phyloP scores from a whole-genome alignment of 2,797 vertebrate species.

The Synanceia verrucosa region DNA sequence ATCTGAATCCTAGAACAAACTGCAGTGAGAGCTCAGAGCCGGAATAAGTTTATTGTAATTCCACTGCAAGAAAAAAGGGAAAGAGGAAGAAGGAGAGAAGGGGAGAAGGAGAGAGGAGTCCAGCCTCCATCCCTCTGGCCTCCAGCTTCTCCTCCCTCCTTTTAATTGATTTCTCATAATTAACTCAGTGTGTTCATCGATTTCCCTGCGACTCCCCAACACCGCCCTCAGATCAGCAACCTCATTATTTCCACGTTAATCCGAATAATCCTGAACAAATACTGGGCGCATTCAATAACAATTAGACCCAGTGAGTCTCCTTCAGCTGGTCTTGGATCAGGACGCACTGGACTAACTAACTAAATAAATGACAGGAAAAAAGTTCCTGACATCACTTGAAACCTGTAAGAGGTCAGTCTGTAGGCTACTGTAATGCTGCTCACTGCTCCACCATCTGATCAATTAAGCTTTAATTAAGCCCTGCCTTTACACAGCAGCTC shows the following conservation, averaged over 20 bases:
- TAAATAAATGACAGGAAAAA: neutral
- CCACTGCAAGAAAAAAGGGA: neutral
- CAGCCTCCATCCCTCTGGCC: neutral
- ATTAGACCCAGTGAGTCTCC: slow-evolving; percentile 44
- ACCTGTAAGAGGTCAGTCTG: too few relatives aligned
- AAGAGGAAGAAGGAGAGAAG: neutral
- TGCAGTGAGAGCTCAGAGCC: neutral
- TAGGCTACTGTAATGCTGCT: neutral
- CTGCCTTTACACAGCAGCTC: slow-evolving; percentile 18
- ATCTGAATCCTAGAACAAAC: slow-evolving; percentile 3
- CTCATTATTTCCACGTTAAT: slow-evolving; percentile 81
- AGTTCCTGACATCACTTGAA: neutral
- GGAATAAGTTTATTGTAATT: neutral
- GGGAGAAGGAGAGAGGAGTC: neutral
- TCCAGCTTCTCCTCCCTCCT: slow-evolving; percentile 34
- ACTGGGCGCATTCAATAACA: slow-evolving; percentile 70
- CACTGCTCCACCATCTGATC: slow-evolving; percentile 6
- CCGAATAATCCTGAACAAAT: slow-evolving; percentile 76
- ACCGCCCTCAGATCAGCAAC: slow-evolving; percentile 56
- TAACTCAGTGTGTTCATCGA: slow-evolving; percentile 83
- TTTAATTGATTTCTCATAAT: slow-evolving; percentile 86
- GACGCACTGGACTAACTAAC: neutral
- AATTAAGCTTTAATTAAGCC: slow-evolving; percentile 25
- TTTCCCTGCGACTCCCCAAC: slow-evolving; percentile 58
- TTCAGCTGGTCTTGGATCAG: neutral